Evolutionary conservation across 2,888 invertebrate species (phyloP).

Genomic region (Rotaria sp.): DNA sequence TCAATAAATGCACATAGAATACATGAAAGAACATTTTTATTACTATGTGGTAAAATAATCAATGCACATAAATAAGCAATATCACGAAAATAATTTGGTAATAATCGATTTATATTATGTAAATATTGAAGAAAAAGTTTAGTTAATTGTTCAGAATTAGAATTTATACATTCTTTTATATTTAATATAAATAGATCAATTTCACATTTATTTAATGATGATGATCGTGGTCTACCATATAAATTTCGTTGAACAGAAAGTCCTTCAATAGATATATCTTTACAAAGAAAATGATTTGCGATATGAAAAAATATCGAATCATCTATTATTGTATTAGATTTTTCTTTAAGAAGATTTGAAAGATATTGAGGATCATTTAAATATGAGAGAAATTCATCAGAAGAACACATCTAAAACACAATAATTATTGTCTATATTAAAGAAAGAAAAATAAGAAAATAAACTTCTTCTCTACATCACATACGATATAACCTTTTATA

Average conservation of each 20-base stretch:
- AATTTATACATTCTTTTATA: not conserved
- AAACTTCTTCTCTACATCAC: too few species aligned
- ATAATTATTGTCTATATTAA: not conserved
- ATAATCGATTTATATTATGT: not conserved
- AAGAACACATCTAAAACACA: not conserved
- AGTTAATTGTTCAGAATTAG: not conserved
- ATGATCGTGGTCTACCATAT: not conserved
- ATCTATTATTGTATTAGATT: not conserved
- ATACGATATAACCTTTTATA: too few species aligned
- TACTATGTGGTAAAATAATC: not conserved
- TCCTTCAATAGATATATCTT: not conserved
- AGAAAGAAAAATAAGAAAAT: too few species aligned
- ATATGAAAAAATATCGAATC: not conserved
- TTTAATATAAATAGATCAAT: not conserved
- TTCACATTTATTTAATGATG: not conserved
- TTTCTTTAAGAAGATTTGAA: not conserved
- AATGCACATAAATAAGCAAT: not conserved
- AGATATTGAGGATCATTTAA: not conserved
- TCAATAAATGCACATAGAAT: not conserved
- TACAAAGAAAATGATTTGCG: not conserved
- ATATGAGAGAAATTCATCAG: not conserved
- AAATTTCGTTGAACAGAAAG: not conserved
- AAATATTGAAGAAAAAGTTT: slow-evolving; percentile 15
- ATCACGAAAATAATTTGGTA: not conserved
- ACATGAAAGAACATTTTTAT: not conserved